phyloP scores from a whole-genome alignment of 2,888 invertebrate genomes.

The Tiphia femorata region DNA sequence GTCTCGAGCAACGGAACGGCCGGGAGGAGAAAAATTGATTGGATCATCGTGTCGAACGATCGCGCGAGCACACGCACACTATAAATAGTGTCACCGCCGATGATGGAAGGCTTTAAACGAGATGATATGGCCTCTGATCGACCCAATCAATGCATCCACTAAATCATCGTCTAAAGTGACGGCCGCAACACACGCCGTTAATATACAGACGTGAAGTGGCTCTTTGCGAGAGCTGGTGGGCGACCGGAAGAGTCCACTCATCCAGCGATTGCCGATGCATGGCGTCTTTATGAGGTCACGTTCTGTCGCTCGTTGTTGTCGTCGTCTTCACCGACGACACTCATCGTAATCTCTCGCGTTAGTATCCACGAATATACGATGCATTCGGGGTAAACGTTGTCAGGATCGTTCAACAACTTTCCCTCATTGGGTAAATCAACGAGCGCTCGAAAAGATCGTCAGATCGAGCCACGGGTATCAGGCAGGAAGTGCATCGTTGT shows the following conservation, averaged over 20 bases:
- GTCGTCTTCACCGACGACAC: too few relatives aligned
- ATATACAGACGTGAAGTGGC: constrained; percentile 45
- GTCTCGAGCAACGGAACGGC: constrained; percentile 24
- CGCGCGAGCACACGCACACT: constrained; percentile 42
- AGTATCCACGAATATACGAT: too few relatives aligned
- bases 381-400: too few relatives aligned
- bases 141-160: constrained; percentile 69
- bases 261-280: constrained; percentile 66
- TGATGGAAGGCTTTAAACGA: constrained; percentile 67
- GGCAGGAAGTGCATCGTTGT: constrained; percentile 22
- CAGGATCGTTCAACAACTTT: too few relatives aligned
- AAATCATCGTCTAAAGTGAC: constrained; percentile 69
- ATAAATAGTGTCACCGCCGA: constrained; percentile 66
- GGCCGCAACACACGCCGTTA: constrained; percentile 62
- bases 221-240: constrained; percentile 60
- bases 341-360: too few relatives aligned
- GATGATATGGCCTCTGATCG: constrained; percentile 68
- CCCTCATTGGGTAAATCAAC: too few relatives aligned
- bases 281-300: constrained; percentile 60
- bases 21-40: constrained; percentile 59
- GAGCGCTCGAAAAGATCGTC: too few relatives aligned
- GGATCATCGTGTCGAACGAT: constrained; percentile 55
- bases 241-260: constrained; percentile 68
- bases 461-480: too few relatives aligned
- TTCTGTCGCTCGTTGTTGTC: constrained; percentile 29